phyloP scores from a whole-genome alignment of 2,113 vertebrate species.

The Sander lucioperca region DNA sequence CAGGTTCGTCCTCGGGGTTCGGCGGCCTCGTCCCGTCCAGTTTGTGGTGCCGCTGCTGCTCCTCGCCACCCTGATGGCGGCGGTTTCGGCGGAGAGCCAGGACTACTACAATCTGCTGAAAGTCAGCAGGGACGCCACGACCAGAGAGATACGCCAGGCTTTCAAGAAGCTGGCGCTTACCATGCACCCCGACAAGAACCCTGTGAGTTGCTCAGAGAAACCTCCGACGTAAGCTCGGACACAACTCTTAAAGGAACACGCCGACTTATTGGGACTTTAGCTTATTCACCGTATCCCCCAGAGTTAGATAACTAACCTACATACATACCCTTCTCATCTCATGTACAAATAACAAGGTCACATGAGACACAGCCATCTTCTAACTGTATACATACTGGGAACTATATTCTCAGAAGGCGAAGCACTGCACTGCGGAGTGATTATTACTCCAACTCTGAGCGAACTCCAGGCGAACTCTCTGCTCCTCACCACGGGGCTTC shows the following conservation, averaged over 20 bases:
- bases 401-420: no score
- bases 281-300: no score
- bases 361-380: no score
- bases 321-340: no score
- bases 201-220: conserved; percentile 82
- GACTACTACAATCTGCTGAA: conserved; percentile 94
- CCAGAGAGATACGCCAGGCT: conserved; percentile 94
- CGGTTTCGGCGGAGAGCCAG: conserved; percentile 80
- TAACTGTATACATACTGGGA: no score
- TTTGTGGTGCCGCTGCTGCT: conserved; percentile 15
- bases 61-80: conserved; percentile 25
- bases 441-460: no score
- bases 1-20: neutral
- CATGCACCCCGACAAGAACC: conserved; percentile 99
- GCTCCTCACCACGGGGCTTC: no score
- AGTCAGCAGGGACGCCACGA: conserved; percentile 91
- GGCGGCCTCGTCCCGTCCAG: neutral
- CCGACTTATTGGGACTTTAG: no score
- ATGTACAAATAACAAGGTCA: no score
- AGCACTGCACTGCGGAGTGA: no score
- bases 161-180: conserved; percentile 97
- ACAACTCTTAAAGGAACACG: neutral
- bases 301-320: no score
- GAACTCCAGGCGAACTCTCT: no score
- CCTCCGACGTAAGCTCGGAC: neutral